Percentiles rank a stretch among this genome's conserved stretches.
phyloP scores from a whole-genome alignment of 92 coral and sea anemone species.

The Pocillopora grandis region DNA sequence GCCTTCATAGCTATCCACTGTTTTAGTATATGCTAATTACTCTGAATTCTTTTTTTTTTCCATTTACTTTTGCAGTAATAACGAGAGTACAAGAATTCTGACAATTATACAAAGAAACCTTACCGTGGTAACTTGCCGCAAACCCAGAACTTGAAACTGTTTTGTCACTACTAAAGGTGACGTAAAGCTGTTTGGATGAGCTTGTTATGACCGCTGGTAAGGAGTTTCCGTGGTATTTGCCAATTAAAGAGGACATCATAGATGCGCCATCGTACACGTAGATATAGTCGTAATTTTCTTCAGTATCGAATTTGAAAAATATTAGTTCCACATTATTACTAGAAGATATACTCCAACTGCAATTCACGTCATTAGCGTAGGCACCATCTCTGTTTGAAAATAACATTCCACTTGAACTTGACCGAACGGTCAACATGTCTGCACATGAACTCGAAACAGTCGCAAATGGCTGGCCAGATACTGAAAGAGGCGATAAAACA shows the following conservation, averaged over 20 bases:
- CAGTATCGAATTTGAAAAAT: slow-evolving; percentile 24
- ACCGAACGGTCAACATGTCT: neutral
- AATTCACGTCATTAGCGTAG: neutral
- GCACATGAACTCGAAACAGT: neutral
- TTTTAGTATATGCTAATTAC: too few species aligned
- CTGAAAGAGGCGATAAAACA: neutral
- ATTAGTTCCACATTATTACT: neutral
- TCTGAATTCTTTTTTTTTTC: too few species aligned
- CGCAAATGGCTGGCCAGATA: neutral
- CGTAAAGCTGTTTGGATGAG: slow-evolving; percentile 28
- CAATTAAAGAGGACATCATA: neutral
- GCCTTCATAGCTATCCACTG: too few species aligned
- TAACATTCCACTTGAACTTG: neutral
- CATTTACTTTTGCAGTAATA: too few species aligned
- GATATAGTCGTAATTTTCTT: slow-evolving; percentile 28
- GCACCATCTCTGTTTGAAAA: neutral
- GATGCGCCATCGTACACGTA: slow-evolving; percentile 39
- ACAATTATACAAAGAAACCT: neutral
- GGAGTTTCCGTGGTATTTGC: slow-evolving; percentile 26
- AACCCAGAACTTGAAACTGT: neutral
- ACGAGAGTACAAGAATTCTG: too few species aligned
- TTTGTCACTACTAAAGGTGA: slow-evolving; percentile 20
- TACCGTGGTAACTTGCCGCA: slow-evolving; percentile 14
- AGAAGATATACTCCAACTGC: neutral
- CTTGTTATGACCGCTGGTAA: slow-evolving; percentile 30